Base-by-base conservation (phyloP, 2,113 vertebrate genomes). In the Rousettus leschenaultii region DNA sequence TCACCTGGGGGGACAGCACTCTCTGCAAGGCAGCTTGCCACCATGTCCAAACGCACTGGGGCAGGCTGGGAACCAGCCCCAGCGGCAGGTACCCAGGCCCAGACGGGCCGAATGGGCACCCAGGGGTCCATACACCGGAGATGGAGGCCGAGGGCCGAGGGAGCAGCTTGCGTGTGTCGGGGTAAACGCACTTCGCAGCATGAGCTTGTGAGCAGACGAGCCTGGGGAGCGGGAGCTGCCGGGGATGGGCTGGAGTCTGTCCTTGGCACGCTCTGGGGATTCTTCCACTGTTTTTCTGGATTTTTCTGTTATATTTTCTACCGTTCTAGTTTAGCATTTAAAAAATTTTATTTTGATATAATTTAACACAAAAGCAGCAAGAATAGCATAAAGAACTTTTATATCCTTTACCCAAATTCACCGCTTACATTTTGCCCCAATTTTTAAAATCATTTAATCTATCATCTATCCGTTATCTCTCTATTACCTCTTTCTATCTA, bases 191-290 rank as follows among this genome's bases (percentile, higher is more conserved):
- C 38, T 65, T 18, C 55, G 59, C 4, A 1, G 22, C 1, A 0
- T 0, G 10, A 84, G 19, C 55, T 55, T 38, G 55, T 33, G 12
- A 24, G 16, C 3, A 8, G 45, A 30, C 13, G 24, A 28, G 26
- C 30, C 35, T 0, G 1, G 30, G 7, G 35, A 53, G 33, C 16
- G 0, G 5, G n/a, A 7, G 43, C n/a, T 33, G 5, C 43, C 48
- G 51, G 43, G 53, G 74, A 0, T 16, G 91, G 45, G 26, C 26
- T 43, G 10, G 13, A 63, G 74, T 73, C 28, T 63, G 53, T 43
- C 26, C 53, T 40, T 40, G 63, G 26, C n/a, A 26, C 28, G 30
- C 21, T 40, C 70, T n/a, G 53, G 40, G 40, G n/a, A 43, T 40
- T 40, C 59, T 79, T 48, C 18, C 9, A 35, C 13, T 40, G 21